Percentiles rank a stretch among this genome's conserved stretches.
Conservation (phyloP, 2,888 invertebrate genomes). For the Macropis europaea region DNA sequence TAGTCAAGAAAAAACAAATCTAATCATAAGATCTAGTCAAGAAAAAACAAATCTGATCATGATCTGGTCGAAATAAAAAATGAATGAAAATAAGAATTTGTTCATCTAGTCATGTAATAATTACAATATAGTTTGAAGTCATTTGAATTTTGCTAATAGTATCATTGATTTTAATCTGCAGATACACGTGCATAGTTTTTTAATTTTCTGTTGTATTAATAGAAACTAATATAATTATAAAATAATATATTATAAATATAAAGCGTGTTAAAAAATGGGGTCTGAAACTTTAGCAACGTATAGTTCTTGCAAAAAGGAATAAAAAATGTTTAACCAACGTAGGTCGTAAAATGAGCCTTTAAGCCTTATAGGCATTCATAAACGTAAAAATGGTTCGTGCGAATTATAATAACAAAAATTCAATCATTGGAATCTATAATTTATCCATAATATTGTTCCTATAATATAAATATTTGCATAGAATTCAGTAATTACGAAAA, state of each 20-base stretch:
- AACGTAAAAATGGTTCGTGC: too few relatives aligned
- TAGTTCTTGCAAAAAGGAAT: too few relatives aligned
- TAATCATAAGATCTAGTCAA: neutral
- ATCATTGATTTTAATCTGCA: neutral
- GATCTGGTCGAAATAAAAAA: slow-evolving; percentile 21
- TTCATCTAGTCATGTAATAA: slow-evolving; percentile 37
- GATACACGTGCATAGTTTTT: neutral
- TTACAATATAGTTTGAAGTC: slow-evolving; percentile 40
- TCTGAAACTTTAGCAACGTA: too few relatives aligned
- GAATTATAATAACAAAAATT: too few relatives aligned
- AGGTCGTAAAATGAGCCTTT: too few relatives aligned
- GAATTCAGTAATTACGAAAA: too few relatives aligned
- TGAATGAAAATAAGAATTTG: neutral
- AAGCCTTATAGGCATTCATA: too few relatives aligned
- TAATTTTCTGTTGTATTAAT: neutral
- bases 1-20: slow-evolving; percentile 19
- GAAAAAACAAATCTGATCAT: neutral
- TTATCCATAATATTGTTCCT: too few relatives aligned
- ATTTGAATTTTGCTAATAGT: slow-evolving; percentile 8
- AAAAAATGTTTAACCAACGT: too few relatives aligned
- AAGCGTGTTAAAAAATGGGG: too few relatives aligned
- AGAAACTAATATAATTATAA: neutral
- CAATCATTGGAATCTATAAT: too few relatives aligned
- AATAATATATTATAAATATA: neutral
- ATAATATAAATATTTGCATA: too few relatives aligned